A percentile compares a stretch with the other conserved stretches of the same genome.
These are phyloP conservation scores for Bombus pyrosoma DNA, from an alignment of 1,140 invertebrate species.

Conservation along the genomic window DNA sequence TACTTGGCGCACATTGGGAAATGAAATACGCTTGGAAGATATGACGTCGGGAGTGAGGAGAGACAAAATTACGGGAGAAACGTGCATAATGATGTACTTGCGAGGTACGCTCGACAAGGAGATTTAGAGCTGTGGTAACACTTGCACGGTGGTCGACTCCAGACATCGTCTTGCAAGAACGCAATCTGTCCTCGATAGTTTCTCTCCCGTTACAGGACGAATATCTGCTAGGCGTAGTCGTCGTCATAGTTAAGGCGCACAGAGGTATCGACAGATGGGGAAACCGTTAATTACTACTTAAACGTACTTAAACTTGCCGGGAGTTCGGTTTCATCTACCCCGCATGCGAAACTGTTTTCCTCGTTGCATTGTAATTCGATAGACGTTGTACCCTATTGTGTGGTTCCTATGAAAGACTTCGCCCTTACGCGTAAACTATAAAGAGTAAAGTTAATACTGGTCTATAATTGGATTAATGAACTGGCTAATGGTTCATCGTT, in stretches of 20 bases:
- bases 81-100: slow-evolving; percentile 73
- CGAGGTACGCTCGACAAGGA: slow-evolving; percentile 65
- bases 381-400: neutral
- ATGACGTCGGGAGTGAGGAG: slow-evolving; percentile 47
- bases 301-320: slow-evolving; percentile 45
- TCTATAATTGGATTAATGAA: neutral
- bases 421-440: neutral
- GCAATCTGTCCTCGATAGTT: slow-evolving; percentile 62
- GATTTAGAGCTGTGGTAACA: slow-evolving; percentile 67
- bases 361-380: neutral
- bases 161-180: slow-evolving; percentile 61
- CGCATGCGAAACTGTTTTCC: slow-evolving; percentile 3
- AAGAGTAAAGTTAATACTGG: neutral
- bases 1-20: slow-evolving; percentile 27
- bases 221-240: slow-evolving; percentile 5
- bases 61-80: slow-evolving; percentile 71
- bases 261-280: slow-evolving; percentile 36
- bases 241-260: neutral
- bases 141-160: slow-evolving; percentile 55
- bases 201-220: slow-evolving; percentile 1
- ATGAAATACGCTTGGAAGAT: slow-evolving; percentile 48
- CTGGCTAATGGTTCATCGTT: too few relatives aligned
- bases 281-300: slow-evolving; percentile 54
- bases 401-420: neutral
- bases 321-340: slow-evolving; percentile 16